phyloP scores from a whole-genome alignment of 2,888 invertebrate species.

The Eucriotettix oculatus region DNA sequence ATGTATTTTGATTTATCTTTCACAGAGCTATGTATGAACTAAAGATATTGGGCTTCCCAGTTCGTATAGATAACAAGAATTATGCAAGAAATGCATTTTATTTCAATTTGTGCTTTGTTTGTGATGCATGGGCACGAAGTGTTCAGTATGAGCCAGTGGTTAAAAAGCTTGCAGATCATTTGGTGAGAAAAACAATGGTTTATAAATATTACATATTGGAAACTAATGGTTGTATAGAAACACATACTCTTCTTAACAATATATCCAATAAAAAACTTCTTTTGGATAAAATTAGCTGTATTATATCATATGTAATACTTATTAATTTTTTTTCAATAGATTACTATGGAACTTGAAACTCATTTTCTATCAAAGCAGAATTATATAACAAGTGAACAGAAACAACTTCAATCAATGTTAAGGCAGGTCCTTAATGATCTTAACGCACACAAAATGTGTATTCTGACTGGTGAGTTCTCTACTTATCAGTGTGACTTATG shows the following conservation, averaged over 20 bases:
- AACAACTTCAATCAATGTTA: conserved; percentile 55
- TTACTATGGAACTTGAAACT: conserved; percentile 72
- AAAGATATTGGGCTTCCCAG: conserved; percentile 86
- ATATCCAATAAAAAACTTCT: too few species aligned
- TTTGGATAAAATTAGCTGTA: too few species aligned
- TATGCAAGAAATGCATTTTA: conserved; percentile 89
- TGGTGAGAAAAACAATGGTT: conserved; percentile 35
- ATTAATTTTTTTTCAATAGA: conserved; percentile 25
- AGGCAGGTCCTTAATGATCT: conserved; percentile 64
- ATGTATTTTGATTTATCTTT: conserved; percentile 10
- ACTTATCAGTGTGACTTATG: not conserved
- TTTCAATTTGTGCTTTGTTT: conserved; percentile 90
- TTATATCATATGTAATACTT: too few species aligned
- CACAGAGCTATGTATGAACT: conserved; percentile 56
- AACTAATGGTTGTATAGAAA: not conserved
- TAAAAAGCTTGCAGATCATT: conserved; percentile 81
- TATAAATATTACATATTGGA: not conserved
- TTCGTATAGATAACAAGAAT: conserved; percentile 71
- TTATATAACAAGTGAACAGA: conserved; percentile 33
- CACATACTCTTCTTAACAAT: too few species aligned
- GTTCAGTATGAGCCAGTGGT: conserved; percentile 89
- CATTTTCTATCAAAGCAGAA: conserved; percentile 59
- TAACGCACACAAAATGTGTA: conserved; percentile 62
- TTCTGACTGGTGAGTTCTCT: conserved; percentile 41
- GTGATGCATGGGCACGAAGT: conserved; percentile 74